Evolutionary conservation across 2,797 vertebrate genomes (phyloP).

Genomic region (Amblyopsis hoosieri): DNA sequence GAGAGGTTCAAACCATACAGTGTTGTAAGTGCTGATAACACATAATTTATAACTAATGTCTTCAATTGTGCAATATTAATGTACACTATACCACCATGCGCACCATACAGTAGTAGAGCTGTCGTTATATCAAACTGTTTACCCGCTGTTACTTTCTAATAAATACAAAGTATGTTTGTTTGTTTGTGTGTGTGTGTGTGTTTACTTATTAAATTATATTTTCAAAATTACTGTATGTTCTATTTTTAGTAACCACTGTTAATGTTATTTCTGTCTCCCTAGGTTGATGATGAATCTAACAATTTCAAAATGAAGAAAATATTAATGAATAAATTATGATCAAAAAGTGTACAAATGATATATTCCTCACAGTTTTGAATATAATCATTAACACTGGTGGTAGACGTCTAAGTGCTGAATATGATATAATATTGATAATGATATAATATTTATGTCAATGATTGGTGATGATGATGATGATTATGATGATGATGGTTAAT

Average conservation of each 20-base stretch:
- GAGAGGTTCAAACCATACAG: conserved; percentile 72
- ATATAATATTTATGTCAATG: conserved; percentile 35
- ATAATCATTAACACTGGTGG: conserved; percentile 31
- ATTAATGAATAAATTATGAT: conserved; percentile 55
- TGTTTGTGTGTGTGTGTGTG: no score
- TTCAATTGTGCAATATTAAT: conserved; percentile 78
- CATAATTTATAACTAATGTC: conserved; percentile 74
- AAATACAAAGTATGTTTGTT: conserved; percentile 23
- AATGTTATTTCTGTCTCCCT: conserved; percentile 53
- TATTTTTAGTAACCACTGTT: conserved; percentile 24
- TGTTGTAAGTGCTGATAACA: conserved; percentile 74
- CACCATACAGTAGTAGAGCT: conserved; percentile 55
- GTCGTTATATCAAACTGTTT: conserved; percentile 68
- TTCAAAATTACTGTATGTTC: background rate
- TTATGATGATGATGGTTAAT: background rate
- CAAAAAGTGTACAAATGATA: conserved; percentile 6
- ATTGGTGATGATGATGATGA: background rate
- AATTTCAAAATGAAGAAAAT: conserved; percentile 67
- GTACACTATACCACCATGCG: conserved; percentile 50
- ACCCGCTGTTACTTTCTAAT: conserved; percentile 53
- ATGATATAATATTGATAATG: conserved; percentile 27
- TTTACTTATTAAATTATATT: no score
- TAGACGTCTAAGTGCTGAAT: conserved; percentile 16
- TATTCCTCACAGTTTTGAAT: conserved; percentile 21
- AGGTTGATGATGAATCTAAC: conserved; percentile 66